A percentile compares a stretch with the other conserved stretches of the same genome.
Evolutionary conservation across 2,113 vertebrate species (phyloP).

Genomic region (Columbina picui): DNA sequence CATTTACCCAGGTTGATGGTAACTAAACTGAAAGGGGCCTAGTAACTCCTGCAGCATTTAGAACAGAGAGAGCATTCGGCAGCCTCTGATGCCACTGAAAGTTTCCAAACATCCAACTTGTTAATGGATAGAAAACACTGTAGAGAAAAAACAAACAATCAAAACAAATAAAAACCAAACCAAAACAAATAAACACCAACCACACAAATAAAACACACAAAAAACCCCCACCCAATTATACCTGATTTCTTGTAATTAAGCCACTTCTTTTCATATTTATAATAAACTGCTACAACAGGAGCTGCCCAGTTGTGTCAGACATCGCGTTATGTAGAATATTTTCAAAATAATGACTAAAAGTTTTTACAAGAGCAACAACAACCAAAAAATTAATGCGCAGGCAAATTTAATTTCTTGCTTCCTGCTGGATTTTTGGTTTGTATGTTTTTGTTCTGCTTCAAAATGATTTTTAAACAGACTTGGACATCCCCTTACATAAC

Average conservation of each 20-base stretch:
- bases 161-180: no score
- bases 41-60: background rate
- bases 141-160: fast-evolving
- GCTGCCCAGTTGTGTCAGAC: background rate
- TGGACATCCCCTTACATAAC: constrained; percentile 51
- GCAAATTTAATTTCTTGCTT: constrained; percentile 17
- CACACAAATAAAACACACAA: no score
- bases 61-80: background rate
- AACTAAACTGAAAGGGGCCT: background rate
- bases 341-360: background rate
- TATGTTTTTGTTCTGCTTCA: constrained; percentile 26
- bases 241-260: background rate
- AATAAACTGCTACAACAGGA: background rate
- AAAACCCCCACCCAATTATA: background rate
- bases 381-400: background rate
- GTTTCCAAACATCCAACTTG: background rate
- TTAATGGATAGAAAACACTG: background rate
- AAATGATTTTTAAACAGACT: constrained; percentile 71
- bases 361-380: background rate
- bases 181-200: no score
- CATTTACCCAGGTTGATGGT: background rate
- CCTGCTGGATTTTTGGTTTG: background rate
- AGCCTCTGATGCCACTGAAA: background rate
- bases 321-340: background rate
- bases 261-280: background rate